Base-by-base conservation (phyloP, 1,140 invertebrate genomes). In the Macrobrachium rosenbergii region DNA sequence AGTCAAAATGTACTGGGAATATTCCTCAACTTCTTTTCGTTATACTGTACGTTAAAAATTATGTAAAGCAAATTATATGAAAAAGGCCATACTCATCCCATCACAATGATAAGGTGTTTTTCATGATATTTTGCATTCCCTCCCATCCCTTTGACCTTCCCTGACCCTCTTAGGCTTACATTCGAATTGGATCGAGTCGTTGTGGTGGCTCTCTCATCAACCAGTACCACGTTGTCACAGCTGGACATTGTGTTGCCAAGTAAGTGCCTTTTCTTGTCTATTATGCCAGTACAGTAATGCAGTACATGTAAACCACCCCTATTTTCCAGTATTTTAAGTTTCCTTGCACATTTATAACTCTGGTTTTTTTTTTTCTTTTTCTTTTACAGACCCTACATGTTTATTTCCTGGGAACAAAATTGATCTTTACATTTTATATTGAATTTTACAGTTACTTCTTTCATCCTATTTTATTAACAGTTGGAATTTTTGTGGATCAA, bases 191-290 rank as follows among this genome's bases (percentile, higher is more conserved):
- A 95, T 96, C 84, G 94, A 95, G 93, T 92, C 96, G 97, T 92
- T 99, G 98, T 92, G 98, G 98, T 11, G 98, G 97, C 58, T 98
- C 97, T 2, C 94, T 99, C 87, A 96, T 99, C 88, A 98, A 96
- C 90, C 94, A 96, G 75, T 94, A 96, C 86, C 97, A 99, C 93
- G 97, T 99, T 2, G 96, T 99, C 45, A 99, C 97, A 52, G 98
- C 98, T 17, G 98, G 98, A 5, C 98, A 99, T 92, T 99, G 98
- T 92, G 98, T 99, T 63, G 97, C 97, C 45, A 94, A 94, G 90
- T 90, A 28, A 81, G 86, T 60, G 0, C 16, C 63, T 28, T 17
- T 0, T 12, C n/a, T 0, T 45, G 21, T 45, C n/a, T 11, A 17
- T 16, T 52, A 52, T 45, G 21, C 7, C 2, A 52, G 2, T 52